Conservation (phyloP, 2,888 invertebrate genomes). For the Nymphalis c-album region DNA sequence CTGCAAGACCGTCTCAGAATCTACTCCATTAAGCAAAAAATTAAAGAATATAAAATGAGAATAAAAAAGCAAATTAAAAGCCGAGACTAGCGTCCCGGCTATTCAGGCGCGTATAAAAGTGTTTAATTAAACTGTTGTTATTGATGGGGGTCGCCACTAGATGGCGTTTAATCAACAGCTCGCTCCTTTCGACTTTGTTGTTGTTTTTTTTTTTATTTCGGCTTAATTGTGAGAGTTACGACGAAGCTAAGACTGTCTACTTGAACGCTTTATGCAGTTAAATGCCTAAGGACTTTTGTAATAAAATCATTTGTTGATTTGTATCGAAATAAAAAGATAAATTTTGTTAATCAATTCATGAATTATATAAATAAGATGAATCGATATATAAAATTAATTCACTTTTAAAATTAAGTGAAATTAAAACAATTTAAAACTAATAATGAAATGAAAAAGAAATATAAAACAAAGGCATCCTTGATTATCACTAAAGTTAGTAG, state of each 20-base stretch:
- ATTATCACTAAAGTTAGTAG: too few relatives aligned
- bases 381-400: too few relatives aligned
- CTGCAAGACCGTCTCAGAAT: conserved; percentile 47
- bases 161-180: conserved; percentile 79
- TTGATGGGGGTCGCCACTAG: conserved; percentile 77
- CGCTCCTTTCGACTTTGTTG: conserved; percentile 65
- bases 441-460: too few relatives aligned
- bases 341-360: too few relatives aligned
- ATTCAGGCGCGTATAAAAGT: conserved; percentile 76
- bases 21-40: conserved; percentile 63
- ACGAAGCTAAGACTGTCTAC: conserved; percentile 49
- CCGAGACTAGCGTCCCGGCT: conserved; percentile 61
- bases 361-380: too few relatives aligned
- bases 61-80: conserved; percentile 70
- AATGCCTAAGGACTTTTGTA: neutral
- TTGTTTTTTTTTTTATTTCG: conserved; percentile 77
- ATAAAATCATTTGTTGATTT: neutral
- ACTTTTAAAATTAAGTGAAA: too few relatives aligned
- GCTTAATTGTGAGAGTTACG: conserved; percentile 78
- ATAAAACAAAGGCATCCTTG: too few relatives aligned
- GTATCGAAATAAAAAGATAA: too few relatives aligned
- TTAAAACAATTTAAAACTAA: too few relatives aligned
- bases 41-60: conserved; percentile 51
- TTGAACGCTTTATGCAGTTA: conserved; percentile 54
- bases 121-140: conserved; percentile 80